Evolutionary conservation across 2,797 vertebrate genomes (phyloP), one percentile per base, ranked within the genome.

Genomic region (Selene dorsalis): DNA sequence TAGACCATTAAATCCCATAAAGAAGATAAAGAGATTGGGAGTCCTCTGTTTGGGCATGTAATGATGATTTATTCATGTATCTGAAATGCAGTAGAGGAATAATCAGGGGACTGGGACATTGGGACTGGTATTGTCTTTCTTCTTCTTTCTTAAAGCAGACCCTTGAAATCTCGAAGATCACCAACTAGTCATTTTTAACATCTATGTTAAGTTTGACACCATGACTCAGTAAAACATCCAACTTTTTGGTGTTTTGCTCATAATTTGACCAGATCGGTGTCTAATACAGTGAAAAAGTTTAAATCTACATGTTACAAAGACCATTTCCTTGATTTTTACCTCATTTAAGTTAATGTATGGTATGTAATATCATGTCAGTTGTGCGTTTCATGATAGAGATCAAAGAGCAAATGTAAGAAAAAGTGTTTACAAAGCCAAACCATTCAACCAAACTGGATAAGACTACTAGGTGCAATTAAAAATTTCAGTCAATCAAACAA

Each of bases 61-160:
- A 80, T 30, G 53, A 85, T 78, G 79, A 84, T 82, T 84, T 75
- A 76, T 89, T 69, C 61, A 79, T 83, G 59, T 35, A 39, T 74
- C 69, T 78, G 72, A 78, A 52, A 81, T 30, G 6, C 56, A 48
- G 69, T 2, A 8, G 43, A 24, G 52, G 59, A 79, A 77, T 35
- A 26, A 73, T 35, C 56, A 12, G 56, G 26, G 43, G 24, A 10
- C 20, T 0, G n/a, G 10, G 10, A 82, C 73, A 79, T 53, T 24
- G 38, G 39, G 26, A 12, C 32, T 63, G 57, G 4, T 1, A 11
- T 43, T 60, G 56, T 17, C 48, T 64, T 58, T n/a, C 0, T 43
- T 57, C 22, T 30, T 2, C 43, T n/a, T 35, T 16, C 18, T 41
- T 28, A 30, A 67, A 73, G 47, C 47, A 11, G 30, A 4, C 41